Percentiles rank a stretch among this genome's conserved stretches.
phyloP scores from a whole-genome alignment of 1,140 invertebrate species.

The Drosophila nikananu region DNA sequence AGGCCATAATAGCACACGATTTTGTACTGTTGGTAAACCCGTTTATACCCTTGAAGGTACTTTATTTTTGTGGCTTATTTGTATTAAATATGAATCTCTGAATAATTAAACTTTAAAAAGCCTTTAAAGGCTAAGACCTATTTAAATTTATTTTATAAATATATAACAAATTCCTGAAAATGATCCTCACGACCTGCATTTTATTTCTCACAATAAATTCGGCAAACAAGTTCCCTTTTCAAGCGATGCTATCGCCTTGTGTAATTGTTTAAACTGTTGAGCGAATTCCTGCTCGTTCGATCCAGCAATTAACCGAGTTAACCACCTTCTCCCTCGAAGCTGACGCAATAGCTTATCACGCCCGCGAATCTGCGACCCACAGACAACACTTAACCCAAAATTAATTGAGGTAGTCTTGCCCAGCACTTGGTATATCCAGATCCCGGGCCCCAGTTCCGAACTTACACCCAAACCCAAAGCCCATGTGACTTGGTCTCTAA shows the following conservation, averaged over 20 bases:
- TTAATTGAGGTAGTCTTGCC: conserved; percentile 60
- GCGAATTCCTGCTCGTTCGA: conserved; percentile 46
- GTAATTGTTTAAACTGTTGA: conserved; percentile 33
- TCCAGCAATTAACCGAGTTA: conserved; percentile 36
- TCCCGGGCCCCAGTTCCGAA: conserved; percentile 14
- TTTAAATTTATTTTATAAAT: no score
- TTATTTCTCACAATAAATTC: background rate
- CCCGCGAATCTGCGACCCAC: conserved; percentile 51
- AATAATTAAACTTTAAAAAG: background rate
- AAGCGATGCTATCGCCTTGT: conserved; percentile 17
- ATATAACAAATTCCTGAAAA: background rate
- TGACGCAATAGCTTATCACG: conserved; percentile 71
- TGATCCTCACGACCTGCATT: background rate
- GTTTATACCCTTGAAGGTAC: conserved; percentile 19
- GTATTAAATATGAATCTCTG: background rate
- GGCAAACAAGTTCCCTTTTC: conserved; percentile 16
- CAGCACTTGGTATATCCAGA: conserved; percentile 9
- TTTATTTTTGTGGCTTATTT: background rate
- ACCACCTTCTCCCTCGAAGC: conserved; percentile 19
- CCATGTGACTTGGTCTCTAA: conserved; percentile 51
- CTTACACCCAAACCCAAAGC: conserved; percentile 10
- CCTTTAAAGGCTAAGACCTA: no score
- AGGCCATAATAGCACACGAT: conserved; percentile 19
- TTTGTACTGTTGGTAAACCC: background rate
- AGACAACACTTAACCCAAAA: conserved; percentile 68